A percentile compares a stretch with the other conserved stretches of the same genome.
These are phyloP conservation scores for Megalopta genalis DNA, from an alignment of 1,140 invertebrate genomes.

Conservation along the genomic window DNA sequence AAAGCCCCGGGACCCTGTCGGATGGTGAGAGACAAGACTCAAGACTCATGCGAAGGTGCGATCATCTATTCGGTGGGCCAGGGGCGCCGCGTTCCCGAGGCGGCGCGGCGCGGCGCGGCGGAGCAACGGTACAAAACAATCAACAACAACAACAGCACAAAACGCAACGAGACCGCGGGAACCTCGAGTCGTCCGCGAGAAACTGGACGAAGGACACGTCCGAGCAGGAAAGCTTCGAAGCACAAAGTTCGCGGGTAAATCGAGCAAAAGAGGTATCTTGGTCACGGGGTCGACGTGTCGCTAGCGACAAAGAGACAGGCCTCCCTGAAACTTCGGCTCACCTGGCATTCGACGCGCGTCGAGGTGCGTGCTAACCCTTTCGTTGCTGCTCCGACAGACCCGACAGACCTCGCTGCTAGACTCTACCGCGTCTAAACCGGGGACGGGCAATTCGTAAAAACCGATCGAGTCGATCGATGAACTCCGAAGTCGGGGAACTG, in stretches of 20 bases:
- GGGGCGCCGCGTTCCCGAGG: constrained; percentile 11
- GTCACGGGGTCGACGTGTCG: constrained; percentile 5
- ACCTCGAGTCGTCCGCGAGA: too few species aligned
- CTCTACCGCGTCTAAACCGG: neutral
- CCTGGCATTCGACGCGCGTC: constrained; percentile 7
- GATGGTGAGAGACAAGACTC: constrained; percentile 15
- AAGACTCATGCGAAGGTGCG: constrained; percentile 45
- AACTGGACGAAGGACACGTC: neutral
- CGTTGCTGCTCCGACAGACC: neutral
- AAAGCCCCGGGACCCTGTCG: constrained; percentile 7
- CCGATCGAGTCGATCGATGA: too few species aligned
- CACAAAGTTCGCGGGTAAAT: constrained; percentile 54
- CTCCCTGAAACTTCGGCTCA: constrained; percentile 48
- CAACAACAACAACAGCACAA: neutral
- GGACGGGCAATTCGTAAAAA: too few species aligned
- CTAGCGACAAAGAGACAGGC: neutral
- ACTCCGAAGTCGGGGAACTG: too few species aligned
- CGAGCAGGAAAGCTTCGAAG: constrained; percentile 59
- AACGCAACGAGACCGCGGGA: too few species aligned
- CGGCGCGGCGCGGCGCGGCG: too few species aligned
- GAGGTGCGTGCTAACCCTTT: neutral
- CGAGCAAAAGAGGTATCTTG: constrained; percentile 63
- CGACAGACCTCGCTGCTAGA: neutral
- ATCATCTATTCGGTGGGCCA: constrained; percentile 24
- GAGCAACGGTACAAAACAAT: neutral